These are phyloP conservation scores for Trachelus tabidus DNA, from an alignment of 2,888 invertebrate species.

Conservation along the genomic window DNA sequence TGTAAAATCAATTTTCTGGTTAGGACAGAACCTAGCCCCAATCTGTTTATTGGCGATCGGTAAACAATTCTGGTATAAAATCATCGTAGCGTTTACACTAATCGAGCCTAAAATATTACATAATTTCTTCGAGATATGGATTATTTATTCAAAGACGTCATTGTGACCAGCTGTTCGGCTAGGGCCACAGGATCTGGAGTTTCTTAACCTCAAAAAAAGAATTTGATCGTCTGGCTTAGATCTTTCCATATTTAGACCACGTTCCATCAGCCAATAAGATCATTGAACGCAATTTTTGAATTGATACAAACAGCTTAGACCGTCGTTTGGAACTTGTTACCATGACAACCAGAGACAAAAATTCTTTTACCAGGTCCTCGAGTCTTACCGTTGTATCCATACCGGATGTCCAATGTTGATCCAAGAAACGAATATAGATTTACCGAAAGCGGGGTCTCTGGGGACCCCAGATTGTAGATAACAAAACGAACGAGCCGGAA, in stretches of 20 bases:
- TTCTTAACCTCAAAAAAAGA: not conserved
- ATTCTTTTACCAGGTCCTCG: not conserved
- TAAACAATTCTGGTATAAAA: not conserved
- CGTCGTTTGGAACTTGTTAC: not conserved
- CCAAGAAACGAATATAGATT: not conserved
- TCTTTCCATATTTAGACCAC: not conserved
- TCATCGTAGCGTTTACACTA: not conserved
- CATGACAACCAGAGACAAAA: not conserved
- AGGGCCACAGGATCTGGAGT: not conserved
- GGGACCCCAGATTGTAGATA: not conserved
- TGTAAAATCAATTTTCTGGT: not conserved
- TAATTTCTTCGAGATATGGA: not conserved
- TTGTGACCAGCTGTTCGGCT: not conserved
- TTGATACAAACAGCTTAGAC: not conserved
- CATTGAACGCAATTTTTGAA: not conserved
- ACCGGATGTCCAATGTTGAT: not conserved
- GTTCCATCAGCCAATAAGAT: not conserved
- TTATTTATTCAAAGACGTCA: not conserved
- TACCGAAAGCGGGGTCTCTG: not conserved
- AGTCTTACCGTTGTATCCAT: not conserved
- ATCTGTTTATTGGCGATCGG: not conserved
- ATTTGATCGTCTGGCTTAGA: not conserved
- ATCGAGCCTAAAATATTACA: not conserved
- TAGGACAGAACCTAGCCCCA: not conserved
- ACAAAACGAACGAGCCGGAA: conserved; percentile 40